phyloP scores from a whole-genome alignment of 53 echinoderm and acorn worm species.

The Glandiceps talaboti region DNA sequence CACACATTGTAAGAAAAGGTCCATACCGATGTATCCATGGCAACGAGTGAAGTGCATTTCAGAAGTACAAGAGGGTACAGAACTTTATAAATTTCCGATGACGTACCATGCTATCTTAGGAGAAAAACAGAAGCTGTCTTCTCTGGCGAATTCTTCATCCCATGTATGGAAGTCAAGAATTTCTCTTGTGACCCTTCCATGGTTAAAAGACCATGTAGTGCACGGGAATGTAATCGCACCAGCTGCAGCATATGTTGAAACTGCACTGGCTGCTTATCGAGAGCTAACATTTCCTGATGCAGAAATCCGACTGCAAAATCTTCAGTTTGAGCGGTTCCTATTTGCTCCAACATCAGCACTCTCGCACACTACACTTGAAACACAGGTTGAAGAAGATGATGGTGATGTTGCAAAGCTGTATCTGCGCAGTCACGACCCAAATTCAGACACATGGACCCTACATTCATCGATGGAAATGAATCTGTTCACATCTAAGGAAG shows the following conservation, averaged over 20 bases:
- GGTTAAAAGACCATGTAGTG: conserved; percentile 50
- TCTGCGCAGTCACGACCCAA: background rate
- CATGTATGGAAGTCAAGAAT: conserved; percentile 32
- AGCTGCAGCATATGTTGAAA: conserved; percentile 54
- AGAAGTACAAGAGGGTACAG: background rate
- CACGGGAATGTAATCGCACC: conserved; percentile 44
- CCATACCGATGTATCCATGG: conserved; percentile 51
- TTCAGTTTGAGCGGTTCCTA: conserved; percentile 43
- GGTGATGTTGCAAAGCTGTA: background rate
- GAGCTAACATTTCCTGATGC: background rate
- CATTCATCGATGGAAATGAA: background rate
- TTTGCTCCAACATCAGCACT: conserved; percentile 19
- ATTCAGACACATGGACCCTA: background rate
- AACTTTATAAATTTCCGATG: conserved; percentile 15
- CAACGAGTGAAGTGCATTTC: conserved; percentile 32
- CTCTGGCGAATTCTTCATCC: background rate
- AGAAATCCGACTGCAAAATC: background rate
- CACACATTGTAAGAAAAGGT: background rate
- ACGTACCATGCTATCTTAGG: conserved; percentile 23
- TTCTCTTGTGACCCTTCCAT: conserved; percentile 22
- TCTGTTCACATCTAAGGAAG: background rate
- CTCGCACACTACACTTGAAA: conserved; percentile 22
- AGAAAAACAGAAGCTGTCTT: conserved; percentile 7
- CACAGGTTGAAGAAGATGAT: background rate
- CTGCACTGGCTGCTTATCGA: conserved; percentile 28